Conservation (phyloP, 2,888 invertebrate species). For the Lacanobia oleracea region DNA sequence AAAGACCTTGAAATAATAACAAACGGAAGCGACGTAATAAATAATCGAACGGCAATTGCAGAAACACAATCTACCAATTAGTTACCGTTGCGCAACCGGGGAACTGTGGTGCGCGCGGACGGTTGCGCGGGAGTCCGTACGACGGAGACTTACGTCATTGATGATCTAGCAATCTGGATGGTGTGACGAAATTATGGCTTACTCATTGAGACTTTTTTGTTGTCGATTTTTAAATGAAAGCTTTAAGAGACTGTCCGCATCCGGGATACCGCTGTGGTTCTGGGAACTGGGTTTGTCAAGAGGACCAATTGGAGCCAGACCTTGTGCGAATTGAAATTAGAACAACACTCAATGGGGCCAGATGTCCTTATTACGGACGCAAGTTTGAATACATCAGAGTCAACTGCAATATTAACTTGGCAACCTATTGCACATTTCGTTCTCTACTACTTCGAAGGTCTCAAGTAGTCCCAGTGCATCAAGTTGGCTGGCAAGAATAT, state of each 20-base stretch:
- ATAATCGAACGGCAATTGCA: constrained; percentile 58
- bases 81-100: constrained; percentile 61
- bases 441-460: no score
- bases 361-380: constrained; percentile 8
- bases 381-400: neutral
- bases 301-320: constrained; percentile 10
- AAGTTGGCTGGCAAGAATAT: neutral
- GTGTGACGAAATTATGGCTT: constrained; percentile 49
- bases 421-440: neutral
- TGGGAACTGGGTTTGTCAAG: constrained; percentile 13
- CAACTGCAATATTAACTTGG: neutral
- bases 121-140: constrained; percentile 51
- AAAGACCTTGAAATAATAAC: constrained; percentile 54
- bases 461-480: neutral
- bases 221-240: constrained; percentile 27
- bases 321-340: constrained; percentile 24
- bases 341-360: constrained; percentile 1
- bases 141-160: constrained; percentile 52
- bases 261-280: constrained; percentile 33
- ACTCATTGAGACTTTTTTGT: constrained; percentile 41
- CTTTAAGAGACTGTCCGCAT: constrained; percentile 15
- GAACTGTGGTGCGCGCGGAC: constrained; percentile 38
- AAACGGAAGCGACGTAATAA: constrained; percentile 57
- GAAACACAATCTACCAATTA: constrained; percentile 62
- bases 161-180: constrained; percentile 51